Evolutionary conservation across 1,140 invertebrate species (phyloP), one percentile per base, ranked within the genome.

Genomic region (Stegodyphus dumicola): DNA sequence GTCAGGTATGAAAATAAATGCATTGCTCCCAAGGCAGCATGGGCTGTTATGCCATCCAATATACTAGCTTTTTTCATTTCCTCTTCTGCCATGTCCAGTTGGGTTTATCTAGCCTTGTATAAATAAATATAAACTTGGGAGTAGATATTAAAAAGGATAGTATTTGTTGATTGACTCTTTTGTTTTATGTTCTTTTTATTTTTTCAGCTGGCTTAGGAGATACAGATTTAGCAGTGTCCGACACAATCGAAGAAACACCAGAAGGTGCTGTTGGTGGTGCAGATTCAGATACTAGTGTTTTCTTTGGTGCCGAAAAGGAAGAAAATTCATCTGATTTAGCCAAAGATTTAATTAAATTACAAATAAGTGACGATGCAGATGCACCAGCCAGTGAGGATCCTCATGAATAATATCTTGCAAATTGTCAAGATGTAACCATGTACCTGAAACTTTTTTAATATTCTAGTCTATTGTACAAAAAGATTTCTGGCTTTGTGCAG

Each of bases 371-470:
- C 4, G 11, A 51, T 6, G 10, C 15, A 48, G 49, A 18, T 3
- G 51, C 64, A 10, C 48, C 51, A 0, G 49, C 15, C 10, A 49
- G 51, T 49, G 75, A 65, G 10, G 73, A 75, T 7, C 15, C 65
- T 67, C 65, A n/a, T 54, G 15, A 52, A n/a, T 11, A 52, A 53
- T 13, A 71, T 48, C 7, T 51, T 71, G 69, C 69, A 17, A 67
- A 15, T n/a, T 67, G 18, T 18, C 7, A 51, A 51, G 4, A 71
- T 49, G 6, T 69, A 49, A 85, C 81, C 67, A 60, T 76, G 71
- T 85, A 85, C 81, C 81, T 76, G 81, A 85, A 76, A 76, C 17
- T n/a, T 79, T 84, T 76, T 67, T 71, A 69, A 76, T 69, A 56
- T 48, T 85, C 81, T 85, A 85, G 81, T 85, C 81, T 15, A 17